Evolutionary conservation across 1,140 invertebrate species (phyloP), one percentile per base, ranked within the genome.

Genomic region (Latrodectus geometricus): DNA sequence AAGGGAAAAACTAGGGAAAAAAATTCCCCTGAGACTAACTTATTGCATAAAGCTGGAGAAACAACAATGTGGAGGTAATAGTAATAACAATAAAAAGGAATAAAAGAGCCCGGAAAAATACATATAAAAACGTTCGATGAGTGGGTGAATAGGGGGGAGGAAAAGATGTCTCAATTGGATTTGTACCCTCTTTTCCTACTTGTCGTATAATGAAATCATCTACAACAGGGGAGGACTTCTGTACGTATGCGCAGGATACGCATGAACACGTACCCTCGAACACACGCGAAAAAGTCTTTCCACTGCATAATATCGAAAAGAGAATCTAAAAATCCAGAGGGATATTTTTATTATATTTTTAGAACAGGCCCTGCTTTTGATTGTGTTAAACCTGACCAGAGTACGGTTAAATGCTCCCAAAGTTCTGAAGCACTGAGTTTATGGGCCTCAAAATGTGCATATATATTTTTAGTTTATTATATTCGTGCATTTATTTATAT

Each of bases 81-180:
- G 73, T 84, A 84, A 84, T 84, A 84, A 84, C 82, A 84, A 84
- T 84, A 84, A 84, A 84, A 84, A 52, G 73, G 72, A 76, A 76
- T 52, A 84, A 82, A 75, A 73, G 72, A 61, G 61, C 61, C 56
- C 73, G 54, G 73, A 76, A 84, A 84, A 84, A 84, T 84, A 84
- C 82, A 84, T 84, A 84, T 84, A 76, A 84, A 84, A 84, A 84
- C 56, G 82, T 66, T 83, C 15, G 82, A 54, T 84, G 82, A 69
- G 65, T 35, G 35, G 35, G 35, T 35, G 35, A 1, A 35, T 35
- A 35, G 35, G 35, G 35, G 35, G 35, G 35, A 35, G 82, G 82
- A 54, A 12, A 54, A 48, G n/a, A 12, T 12, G n/a, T 9, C 65
- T 68, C 82, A 84, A 84, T 84, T 84, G 82, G 81, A 84, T 84